Percentiles rank a stretch among this genome's conserved stretches.
Evolutionary conservation across 2,797 vertebrate species (phyloP).

Genomic region (Poeciliopsis gracilis): DNA sequence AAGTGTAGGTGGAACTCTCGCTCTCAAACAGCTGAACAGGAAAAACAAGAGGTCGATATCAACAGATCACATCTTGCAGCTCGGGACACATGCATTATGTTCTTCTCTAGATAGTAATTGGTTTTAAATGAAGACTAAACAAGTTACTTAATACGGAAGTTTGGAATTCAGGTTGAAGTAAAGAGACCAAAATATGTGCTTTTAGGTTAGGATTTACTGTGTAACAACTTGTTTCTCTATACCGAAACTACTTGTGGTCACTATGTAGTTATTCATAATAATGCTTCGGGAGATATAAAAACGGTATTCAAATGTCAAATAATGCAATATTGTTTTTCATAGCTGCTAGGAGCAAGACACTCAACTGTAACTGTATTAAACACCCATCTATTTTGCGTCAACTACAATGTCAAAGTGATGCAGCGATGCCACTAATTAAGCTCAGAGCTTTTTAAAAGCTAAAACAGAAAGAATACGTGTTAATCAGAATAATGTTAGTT

Average conservation of each 20-base stretch:
- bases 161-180: background rate
- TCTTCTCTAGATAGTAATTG: background rate
- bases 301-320: background rate
- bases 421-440: background rate
- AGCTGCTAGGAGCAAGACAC: background rate
- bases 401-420: background rate
- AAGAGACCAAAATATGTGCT: background rate
- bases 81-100: background rate
- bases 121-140: background rate
- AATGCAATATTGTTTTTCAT: background rate
- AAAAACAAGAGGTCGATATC: slow-evolving; percentile 1
- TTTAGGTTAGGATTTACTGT: background rate
- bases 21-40: slow-evolving; percentile 27
- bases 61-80: background rate
- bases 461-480: too few relatives aligned
- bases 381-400: background rate
- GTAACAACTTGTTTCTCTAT: background rate
- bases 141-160: background rate
- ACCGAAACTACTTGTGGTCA: background rate
- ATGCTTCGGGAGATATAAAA: background rate
- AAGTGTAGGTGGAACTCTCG: slow-evolving; percentile 88
- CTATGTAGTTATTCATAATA: background rate
- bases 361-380: background rate
- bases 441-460: background rate
- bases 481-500: background rate